These are phyloP conservation scores for Drosophila niveifrons DNA, from an alignment of 2,888 invertebrate genomes.

Conservation along the genomic window DNA sequence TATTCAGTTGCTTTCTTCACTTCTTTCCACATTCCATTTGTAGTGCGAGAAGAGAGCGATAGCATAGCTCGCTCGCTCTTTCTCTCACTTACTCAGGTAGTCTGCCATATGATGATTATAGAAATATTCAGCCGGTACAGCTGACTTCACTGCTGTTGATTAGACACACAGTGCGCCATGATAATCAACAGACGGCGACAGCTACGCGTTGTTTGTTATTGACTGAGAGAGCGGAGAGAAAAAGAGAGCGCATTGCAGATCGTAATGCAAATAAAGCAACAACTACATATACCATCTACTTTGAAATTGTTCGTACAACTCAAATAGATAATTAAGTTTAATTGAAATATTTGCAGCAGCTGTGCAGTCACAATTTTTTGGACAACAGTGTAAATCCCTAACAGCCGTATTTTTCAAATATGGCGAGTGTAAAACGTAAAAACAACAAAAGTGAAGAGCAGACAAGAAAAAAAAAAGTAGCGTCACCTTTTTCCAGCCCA, in stretches of 20 bases:
- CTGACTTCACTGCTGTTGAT: slow-evolving; percentile 75
- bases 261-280: slow-evolving; percentile 15
- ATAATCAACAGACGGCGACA: slow-evolving; percentile 46
- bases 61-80: slow-evolving; percentile 14
- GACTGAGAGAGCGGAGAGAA: background rate
- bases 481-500: slow-evolving; percentile 76
- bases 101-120: slow-evolving; percentile 74
- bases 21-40: background rate
- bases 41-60: slow-evolving; percentile 7
- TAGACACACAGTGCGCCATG: slow-evolving; percentile 36
- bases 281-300: background rate
- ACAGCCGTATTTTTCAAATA: slow-evolving; percentile 76
- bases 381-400: slow-evolving; percentile 50
- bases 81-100: slow-evolving; percentile 47
- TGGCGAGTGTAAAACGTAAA: slow-evolving; percentile 60
- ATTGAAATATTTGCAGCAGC: slow-evolving; percentile 1
- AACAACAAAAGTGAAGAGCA: slow-evolving; percentile 15
- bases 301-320: background rate
- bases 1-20: background rate
- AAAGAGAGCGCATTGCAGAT: slow-evolving; percentile 36
- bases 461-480: slow-evolving; percentile 56
- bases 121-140: slow-evolving; percentile 74
- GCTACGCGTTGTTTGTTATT: slow-evolving; percentile 22
- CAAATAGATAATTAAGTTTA: slow-evolving; percentile 6
- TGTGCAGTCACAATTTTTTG: slow-evolving; percentile 37